Base-by-base conservation (phyloP, 2,797 vertebrate genomes). In the Heliangelus exortis region DNA sequence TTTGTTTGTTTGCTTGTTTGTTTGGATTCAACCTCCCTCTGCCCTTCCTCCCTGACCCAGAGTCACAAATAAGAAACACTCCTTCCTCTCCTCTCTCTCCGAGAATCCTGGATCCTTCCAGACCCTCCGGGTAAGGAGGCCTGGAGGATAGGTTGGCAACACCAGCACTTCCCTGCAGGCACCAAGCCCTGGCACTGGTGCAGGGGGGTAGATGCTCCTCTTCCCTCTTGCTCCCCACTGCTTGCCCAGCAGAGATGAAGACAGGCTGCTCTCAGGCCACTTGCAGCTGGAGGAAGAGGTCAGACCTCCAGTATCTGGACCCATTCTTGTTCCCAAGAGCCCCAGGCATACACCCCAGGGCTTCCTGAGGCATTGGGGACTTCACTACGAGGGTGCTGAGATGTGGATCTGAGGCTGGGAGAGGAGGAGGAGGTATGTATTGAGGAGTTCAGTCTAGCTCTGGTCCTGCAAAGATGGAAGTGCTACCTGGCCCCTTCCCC, bases 21-120 rank as follows among this genome's bases (percentile, higher is more conserved):
- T 34, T 82, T 87, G 85, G 47, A 82, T 58, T 89, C 72, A 72
- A 51, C n/a, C 47, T 82, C 75, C 54, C 2, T 1, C 57, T 74
- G 61, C 53, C 83, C 88, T 83, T 71, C 74, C 54, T 91, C 53
- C 33, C 57, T 33, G 53, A 62, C 59, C 82, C 47, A 55, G 33
- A 0, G 0, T 66, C 5, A 0, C 63, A 91, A 96, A 96, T 95
- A 94, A 95, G 96, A 96, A 95, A 91, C 34, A 82, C 54, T 90
- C 92, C 83, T 93, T 54, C 85, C 59, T 86, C 57, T 90, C 77
- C 68, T 87, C 41, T 81, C 41, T 81, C 41, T 84, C 65, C 3
- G 4, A 93, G 91, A 51, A 65, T 94, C 41, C 74, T 73, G 76
- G 76, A 29, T 59, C 80, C 84, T 95, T 93, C 87, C 83, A 94